Evolutionary conservation across 1,140 invertebrate genomes (phyloP).

Genomic region (Ceratina japonica): DNA sequence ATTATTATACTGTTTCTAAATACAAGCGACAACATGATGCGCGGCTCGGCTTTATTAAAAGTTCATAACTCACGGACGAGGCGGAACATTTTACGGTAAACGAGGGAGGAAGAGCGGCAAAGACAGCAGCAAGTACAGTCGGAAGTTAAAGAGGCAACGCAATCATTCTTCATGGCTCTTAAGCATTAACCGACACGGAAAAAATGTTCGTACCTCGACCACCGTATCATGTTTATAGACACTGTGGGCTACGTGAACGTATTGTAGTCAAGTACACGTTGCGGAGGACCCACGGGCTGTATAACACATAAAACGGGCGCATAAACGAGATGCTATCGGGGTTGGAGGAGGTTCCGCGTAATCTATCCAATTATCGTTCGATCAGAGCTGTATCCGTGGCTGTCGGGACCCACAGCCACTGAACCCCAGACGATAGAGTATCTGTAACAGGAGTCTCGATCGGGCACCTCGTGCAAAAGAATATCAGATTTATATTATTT

Average conservation of each 20-base stretch:
- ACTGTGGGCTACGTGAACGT: constrained; percentile 12
- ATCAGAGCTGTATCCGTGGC: constrained; percentile 69
- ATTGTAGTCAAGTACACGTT: constrained; percentile 42
- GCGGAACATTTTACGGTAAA: not conserved
- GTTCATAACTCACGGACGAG: not conserved
- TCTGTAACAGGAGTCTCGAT: not conserved
- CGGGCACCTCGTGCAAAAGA: too few relatives aligned
- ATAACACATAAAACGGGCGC: constrained; percentile 70
- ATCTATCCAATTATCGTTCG: constrained; percentile 79
- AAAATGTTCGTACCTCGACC: constrained; percentile 7
- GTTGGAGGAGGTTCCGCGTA: constrained; percentile 75
- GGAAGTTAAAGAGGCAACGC: constrained; percentile 25
- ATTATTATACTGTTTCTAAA: too few relatives aligned
- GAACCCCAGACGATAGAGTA: constrained; percentile 4
- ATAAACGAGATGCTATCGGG: constrained; percentile 75
- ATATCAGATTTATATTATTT: too few relatives aligned
- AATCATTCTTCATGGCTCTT: constrained; percentile 29
- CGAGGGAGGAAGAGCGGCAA: not conserved
- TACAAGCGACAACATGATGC: too few relatives aligned
- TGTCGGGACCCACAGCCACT: constrained; percentile 44
- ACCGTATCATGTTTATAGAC: constrained; percentile 15
- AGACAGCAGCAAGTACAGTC: not conserved
- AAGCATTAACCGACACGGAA: constrained; percentile 12
- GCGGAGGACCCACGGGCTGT: constrained; percentile 43
- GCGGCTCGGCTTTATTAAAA: too few relatives aligned